Conservation (phyloP, 2,113 vertebrate species). For the Pseudonaja textilis region DNA sequence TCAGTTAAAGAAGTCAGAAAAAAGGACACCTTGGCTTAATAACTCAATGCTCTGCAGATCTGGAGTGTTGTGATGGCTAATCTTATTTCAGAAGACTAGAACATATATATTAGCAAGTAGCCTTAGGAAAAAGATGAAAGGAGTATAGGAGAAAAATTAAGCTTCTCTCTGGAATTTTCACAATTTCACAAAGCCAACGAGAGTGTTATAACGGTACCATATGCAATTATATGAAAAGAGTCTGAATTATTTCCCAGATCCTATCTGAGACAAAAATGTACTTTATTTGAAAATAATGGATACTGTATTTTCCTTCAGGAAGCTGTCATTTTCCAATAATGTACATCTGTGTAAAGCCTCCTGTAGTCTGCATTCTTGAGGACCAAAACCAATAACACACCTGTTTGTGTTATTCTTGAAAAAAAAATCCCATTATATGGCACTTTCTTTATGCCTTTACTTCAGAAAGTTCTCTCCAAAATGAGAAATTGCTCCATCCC, state of each 20-base stretch:
- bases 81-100: neutral
- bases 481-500: neutral
- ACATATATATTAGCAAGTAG: neutral
- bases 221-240: neutral
- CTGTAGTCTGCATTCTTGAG: neutral
- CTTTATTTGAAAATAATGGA: neutral
- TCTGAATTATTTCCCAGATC: neutral
- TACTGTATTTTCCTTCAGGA: neutral
- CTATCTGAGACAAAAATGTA: neutral
- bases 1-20: neutral
- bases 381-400: neutral
- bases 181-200: neutral
- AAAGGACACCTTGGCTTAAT: neutral
- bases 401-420: neutral
- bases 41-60: neutral
- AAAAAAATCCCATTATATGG: neutral
- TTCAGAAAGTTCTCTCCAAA: neutral
- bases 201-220: neutral
- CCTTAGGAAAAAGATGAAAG: neutral
- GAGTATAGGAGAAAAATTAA: neutral
- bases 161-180: neutral
- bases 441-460: neutral
- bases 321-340: slow-evolving; percentile 10
- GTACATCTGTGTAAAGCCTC: neutral
- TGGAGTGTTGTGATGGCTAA: neutral